A percentile compares a stretch with the other conserved stretches of the same genome.
Evolutionary conservation across 2,888 invertebrate species (phyloP).

Genomic region (Julus scandinavius): DNA sequence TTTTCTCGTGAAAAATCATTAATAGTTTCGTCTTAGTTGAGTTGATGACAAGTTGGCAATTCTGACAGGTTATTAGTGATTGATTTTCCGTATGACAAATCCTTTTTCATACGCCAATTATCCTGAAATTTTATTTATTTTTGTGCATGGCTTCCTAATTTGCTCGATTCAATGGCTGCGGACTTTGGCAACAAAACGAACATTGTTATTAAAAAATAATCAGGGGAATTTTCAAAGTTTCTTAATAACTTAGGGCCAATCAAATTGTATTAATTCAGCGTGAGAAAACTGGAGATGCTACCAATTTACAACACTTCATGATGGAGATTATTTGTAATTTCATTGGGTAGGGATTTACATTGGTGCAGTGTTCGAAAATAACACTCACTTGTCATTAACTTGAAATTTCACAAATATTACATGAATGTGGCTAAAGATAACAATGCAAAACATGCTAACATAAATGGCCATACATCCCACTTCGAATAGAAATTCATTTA

Average conservation of each 20-base stretch:
- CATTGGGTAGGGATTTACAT: constrained; percentile 11
- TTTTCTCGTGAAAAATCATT: neutral
- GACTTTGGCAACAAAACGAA: neutral
- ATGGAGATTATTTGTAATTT: constrained; percentile 38
- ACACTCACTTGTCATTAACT: neutral
- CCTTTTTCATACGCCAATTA: constrained; percentile 45
- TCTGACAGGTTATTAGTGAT: constrained; percentile 42
- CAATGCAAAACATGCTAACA: neutral
- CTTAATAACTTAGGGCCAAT: constrained; percentile 5
- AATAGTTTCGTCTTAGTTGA: constrained; percentile 34
- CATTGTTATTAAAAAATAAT: constrained; percentile 44
- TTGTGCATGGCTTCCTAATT: constrained; percentile 43
- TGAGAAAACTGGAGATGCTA: constrained; percentile 26
- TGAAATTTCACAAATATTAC: neutral
- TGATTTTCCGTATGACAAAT: constrained; percentile 45
- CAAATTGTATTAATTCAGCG: constrained; percentile 15
- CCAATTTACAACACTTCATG: constrained; percentile 19
- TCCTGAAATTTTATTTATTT: constrained; percentile 44
- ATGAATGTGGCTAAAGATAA: neutral
- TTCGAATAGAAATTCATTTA: too few relatives aligned
- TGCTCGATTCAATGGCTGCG: constrained; percentile 40
- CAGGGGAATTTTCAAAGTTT: neutral
- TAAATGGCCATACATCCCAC: too few relatives aligned
- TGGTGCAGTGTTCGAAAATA: neutral
- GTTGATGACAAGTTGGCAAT: constrained; percentile 40